These are phyloP conservation scores for Euplexia lucipara DNA, from an alignment of 2,888 invertebrate species.

Conservation along the genomic window DNA sequence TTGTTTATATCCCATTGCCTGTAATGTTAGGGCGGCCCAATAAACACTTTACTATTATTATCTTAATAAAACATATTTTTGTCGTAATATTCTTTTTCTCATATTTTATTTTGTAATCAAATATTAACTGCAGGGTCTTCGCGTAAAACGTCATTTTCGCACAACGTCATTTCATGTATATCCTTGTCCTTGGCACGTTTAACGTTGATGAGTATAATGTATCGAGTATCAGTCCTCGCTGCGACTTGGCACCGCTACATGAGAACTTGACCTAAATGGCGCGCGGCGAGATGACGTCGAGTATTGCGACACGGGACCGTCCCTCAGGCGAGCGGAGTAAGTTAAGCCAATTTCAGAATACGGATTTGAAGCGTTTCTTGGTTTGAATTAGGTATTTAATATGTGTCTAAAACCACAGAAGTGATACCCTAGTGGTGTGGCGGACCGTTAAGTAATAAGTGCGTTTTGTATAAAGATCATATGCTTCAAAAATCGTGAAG, in stretches of 20 bases:
- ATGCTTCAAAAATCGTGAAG: no score
- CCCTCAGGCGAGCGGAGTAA: constrained; percentile 14
- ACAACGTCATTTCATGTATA: no score
- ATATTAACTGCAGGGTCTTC: no score
- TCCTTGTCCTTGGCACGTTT: background rate
- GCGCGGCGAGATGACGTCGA: constrained; percentile 22
- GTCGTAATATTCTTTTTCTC: background rate
- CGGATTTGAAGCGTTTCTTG: background rate
- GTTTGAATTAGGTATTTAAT: background rate
- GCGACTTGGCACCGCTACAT: constrained; percentile 7
- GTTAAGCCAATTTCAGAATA: constrained; percentile 17
- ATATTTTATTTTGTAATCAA: no score
- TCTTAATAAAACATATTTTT: background rate
- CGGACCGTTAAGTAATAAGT: no score
- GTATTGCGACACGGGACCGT: constrained; percentile 20
- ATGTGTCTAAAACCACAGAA: no score
- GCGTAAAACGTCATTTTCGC: no score
- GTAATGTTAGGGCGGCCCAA: background rate
- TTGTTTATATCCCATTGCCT: background rate
- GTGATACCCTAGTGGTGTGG: no score
- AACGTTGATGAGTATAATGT: constrained; percentile 1
- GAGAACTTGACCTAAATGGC: constrained; percentile 42
- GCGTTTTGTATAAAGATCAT: no score
- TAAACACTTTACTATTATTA: background rate
- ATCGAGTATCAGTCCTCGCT: constrained; percentile 14